Evolutionary conservation across 2,797 vertebrate species (phyloP), one percentile per base, ranked within the genome.

Genomic region (Erpetoichthys calabaricus): DNA sequence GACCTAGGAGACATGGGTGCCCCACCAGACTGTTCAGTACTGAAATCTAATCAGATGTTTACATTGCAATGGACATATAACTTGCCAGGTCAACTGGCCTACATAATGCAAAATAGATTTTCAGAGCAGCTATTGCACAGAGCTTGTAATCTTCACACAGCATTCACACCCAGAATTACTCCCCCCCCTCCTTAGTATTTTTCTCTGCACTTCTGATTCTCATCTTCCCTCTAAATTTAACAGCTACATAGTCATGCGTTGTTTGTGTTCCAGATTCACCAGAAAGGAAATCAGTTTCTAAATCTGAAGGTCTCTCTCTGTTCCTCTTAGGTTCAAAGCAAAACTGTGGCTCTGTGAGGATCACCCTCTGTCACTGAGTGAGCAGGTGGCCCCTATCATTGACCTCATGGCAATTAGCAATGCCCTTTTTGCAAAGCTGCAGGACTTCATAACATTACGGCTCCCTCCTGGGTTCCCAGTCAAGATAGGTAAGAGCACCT

Each of bases 341-440:
- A 97, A 97, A 81, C 67, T 98, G 73, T 98, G 94, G 94, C 71
- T 98, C 70, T 97, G 94, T 45, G 94, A 98, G 77, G 90, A 92
- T 70, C 94, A 97, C 54, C 94, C 94, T 43, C 83, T 98, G 68
- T 97, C 94, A 56, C 84, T 98, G 75, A 77, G 83, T 6, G 91
- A 97, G 66, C 94, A 97, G 79, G 94, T 98, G 65, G 89, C 87
- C 59, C 94, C 94, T 59, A 97, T 98, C 80, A 94, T 98, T 4
- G 93, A 98, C 76, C 91, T 98, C 75, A 98, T 98, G 94, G 94
- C 94, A 43, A 91, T 95, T 77, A 96, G 93, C 63, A 98, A 97
- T 4, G 81, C 93, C 2, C 85, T 95, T 60, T 98, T 98, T 44
- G 94, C 94, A 64, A 97, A 97, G 69, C 87, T 98, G 68, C 84